Conservation (phyloP, 2,113 vertebrate species). For the Carollia perspicillata region DNA sequence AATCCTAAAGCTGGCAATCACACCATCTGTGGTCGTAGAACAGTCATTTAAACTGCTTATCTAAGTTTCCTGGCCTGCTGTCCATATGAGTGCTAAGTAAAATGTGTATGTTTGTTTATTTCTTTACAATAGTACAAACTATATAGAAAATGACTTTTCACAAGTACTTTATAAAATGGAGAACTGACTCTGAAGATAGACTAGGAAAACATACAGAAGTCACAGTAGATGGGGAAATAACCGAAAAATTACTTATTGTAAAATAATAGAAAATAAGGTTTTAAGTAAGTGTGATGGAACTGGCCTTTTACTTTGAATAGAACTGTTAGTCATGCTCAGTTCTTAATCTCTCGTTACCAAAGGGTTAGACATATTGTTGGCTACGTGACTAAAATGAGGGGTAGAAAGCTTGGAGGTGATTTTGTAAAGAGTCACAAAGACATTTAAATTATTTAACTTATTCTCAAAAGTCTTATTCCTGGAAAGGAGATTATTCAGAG, state of each 20-base stretch:
- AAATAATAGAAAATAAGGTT: background rate
- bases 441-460: constrained; percentile 23
- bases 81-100: background rate
- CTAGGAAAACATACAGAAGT: background rate
- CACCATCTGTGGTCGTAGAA: constrained; percentile 64
- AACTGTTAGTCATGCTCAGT: constrained; percentile 16
- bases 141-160: constrained; percentile 52
- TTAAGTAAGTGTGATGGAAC: constrained; percentile 19
- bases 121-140: constrained; percentile 11
- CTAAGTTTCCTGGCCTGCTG: constrained; percentile 44
- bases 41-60: constrained; percentile 68
- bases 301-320: constrained; percentile 20
- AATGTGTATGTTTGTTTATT: constrained; percentile 16
- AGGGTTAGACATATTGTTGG: background rate
- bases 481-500: constrained; percentile 19
- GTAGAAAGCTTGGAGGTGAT: background rate
- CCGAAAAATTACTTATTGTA: background rate
- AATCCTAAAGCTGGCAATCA: constrained; percentile 61
- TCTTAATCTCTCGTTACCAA: background rate
- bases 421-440: constrained; percentile 3
- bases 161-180: constrained; percentile 55
- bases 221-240: background rate
- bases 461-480: constrained; percentile 36
- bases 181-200: background rate
- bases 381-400: constrained; percentile 38